A percentile compares a stretch with the other conserved stretches of the same genome.
Conservation (phyloP, 2,888 invertebrate genomes). For the Podabrus alpinus region DNA sequence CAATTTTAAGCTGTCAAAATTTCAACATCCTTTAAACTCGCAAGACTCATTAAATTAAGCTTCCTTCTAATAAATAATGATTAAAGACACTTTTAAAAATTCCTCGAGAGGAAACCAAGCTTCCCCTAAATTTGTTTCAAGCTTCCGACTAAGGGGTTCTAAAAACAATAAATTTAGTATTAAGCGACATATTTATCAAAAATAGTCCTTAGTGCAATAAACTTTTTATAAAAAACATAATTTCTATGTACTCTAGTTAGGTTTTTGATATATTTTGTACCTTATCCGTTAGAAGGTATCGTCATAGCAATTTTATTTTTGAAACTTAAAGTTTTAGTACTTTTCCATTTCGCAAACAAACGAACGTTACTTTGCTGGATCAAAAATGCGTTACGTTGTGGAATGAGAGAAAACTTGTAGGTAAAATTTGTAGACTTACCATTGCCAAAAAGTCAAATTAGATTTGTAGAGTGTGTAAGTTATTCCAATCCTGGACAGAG, state of each 20-base stretch:
- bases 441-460: slow-evolving; percentile 23
- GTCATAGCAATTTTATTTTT: not conserved
- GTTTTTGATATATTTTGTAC: slow-evolving; percentile 1
- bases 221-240: slow-evolving; percentile 1
- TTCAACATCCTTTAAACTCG: not conserved
- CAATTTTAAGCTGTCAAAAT: not conserved
- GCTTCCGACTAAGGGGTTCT: not conserved
- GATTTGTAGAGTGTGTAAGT: not conserved
- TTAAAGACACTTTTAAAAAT: not conserved
- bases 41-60: not conserved
- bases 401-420: not conserved
- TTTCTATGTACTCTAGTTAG: not conserved
- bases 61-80: not conserved
- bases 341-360: not conserved
- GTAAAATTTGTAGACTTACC: not conserved
- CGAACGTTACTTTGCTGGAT: not conserved
- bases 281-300: not conserved
- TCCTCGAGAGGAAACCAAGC: not conserved
- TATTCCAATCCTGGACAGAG: not conserved
- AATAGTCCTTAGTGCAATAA: not conserved
- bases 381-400: not conserved
- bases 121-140: not conserved
- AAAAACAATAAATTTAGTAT: slow-evolving; percentile 1
- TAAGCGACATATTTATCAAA: not conserved
- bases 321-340: not conserved